Evolutionary conservation across 1,140 invertebrate species (phyloP), one percentile per base, ranked within the genome.

Genomic region (Probaryconus sp.): DNA sequence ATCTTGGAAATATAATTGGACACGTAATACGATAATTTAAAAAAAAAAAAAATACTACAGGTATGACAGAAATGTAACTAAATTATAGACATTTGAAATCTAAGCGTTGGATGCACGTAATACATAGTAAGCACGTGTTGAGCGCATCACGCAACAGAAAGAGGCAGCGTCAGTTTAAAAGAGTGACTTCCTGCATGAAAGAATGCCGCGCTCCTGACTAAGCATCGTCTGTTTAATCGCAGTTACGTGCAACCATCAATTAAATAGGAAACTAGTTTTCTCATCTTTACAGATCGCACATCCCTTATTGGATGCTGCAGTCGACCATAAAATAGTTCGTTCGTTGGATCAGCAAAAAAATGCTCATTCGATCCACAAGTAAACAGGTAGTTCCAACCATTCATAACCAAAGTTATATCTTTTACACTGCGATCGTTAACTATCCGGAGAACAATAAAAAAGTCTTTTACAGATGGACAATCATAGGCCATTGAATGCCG

Each of bases 261-360:
- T 75, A 69, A 68, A 53, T 55, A 7, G 9, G 20, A 45, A 56
- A 56, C 72, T 47, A 28, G 51, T 75, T 75, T 69, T 69, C 21
- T 5, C n/a, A 50, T 47, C 5, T 13, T 38, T 7, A 20, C 13
- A 1, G 10, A 45, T 18, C 4, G 9, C 10, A 5, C 1, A 26
- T 20, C 21, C n/a, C n/a, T 9, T 45, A 53, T 38, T 31, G 17
- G 20, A 7, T 6, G 3, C 18, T 28, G 38, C n/a, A 9, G 6
- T 40, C n/a, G 26, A 11, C 13, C 37, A 11, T 51, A 42, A 51
- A 64, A 43, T 31, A 7, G 9, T 42, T 33, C 24, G 5, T n/a
- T n/a, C n/a, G 35, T 42, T 48, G 37, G 18, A 45, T 28, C 16
- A 33, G 6, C 2, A 14, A 17, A 40, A 55, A 50, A 14, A 50